A percentile compares a stretch with the other conserved stretches of the same genome.
Conservation (phyloP, 2,113 vertebrate species). For the Psettodes erumei region DNA sequence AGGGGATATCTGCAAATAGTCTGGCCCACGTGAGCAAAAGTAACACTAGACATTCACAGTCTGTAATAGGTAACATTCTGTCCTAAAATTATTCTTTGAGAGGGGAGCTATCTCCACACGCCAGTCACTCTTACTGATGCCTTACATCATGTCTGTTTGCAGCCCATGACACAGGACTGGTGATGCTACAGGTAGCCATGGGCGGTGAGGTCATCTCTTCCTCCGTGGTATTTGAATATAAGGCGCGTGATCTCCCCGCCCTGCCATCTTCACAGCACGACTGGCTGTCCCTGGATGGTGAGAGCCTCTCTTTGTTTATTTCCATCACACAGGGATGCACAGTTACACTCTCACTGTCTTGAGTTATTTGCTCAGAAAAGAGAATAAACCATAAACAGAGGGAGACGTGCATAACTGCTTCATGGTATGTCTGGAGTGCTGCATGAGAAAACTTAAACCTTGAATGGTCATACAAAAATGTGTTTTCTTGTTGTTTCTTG, state of each 20-base stretch:
- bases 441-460: background rate
- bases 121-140: background rate
- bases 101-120: background rate
- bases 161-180: conserved; percentile 99
- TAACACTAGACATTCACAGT: background rate
- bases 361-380: background rate
- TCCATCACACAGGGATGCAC: background rate
- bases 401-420: background rate
- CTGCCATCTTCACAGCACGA: conserved; percentile 98
- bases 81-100: background rate
- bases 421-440: background rate
- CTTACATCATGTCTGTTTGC: conserved; percentile 35
- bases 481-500: background rate
- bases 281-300: conserved; percentile 98
- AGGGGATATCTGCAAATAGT: conserved; percentile 11
- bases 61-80: background rate
- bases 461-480: background rate
- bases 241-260: conserved; percentile 93
- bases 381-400: conserved; percentile 6
- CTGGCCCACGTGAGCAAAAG: background rate
- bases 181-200: conserved; percentile 98
- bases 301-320: conserved; percentile 63
- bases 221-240: conserved; percentile 99
- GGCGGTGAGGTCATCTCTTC: conserved; percentile 97
- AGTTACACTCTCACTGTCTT: background rate